Evolutionary conservation across 2,797 vertebrate genomes (phyloP), one percentile per base, ranked within the genome.

Genomic region (Peromyscus eremicus): DNA sequence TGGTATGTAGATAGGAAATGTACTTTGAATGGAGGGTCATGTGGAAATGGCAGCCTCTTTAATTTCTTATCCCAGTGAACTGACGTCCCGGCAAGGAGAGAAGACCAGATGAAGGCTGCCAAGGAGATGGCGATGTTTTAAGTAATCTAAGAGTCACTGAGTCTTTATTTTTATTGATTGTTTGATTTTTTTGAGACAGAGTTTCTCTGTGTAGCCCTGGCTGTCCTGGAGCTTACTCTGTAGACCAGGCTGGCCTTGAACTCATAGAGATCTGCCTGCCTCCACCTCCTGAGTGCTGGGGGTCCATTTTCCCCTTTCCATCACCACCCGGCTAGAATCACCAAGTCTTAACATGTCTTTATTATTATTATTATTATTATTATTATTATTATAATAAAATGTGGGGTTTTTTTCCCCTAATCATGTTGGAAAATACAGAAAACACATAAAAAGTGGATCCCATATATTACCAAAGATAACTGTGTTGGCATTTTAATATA

Each of bases 111-210:
- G 23, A 43, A 79, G 70, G 46, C 70, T 92, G 34, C 64, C 14
- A 84, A 80, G 12, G 62, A 96, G 40, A 87, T 82, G 9, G 34
- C 70, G 92, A 81, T 94, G 79, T 83, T 92, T 95, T 79, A 89
- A 92, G 62, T 49, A 40, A 46, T 75, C 66, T 34, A 93, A 92
- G 87, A 92, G 89, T 89, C 73, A 76, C 76, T 94, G 16, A 40
- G 49, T 71, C 62, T 71, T n/a, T 32, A 27, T 16, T 34, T n/a
- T n/a, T 70, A 62, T 62, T 62, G 16, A 57, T 62, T 25, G 25
- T 62, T 62, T 62, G 19, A 25, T 57, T 57, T 68, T 68, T 68
- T 16, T 34, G 66, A n/a, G 66, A 70, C 6, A 68, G 13, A 32
- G 66, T 34, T 70, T 70, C 34, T 70, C 32, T 70, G 66, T 19